Conservation (phyloP, 1,140 invertebrate genomes). For the Antheraea mylitta region DNA sequence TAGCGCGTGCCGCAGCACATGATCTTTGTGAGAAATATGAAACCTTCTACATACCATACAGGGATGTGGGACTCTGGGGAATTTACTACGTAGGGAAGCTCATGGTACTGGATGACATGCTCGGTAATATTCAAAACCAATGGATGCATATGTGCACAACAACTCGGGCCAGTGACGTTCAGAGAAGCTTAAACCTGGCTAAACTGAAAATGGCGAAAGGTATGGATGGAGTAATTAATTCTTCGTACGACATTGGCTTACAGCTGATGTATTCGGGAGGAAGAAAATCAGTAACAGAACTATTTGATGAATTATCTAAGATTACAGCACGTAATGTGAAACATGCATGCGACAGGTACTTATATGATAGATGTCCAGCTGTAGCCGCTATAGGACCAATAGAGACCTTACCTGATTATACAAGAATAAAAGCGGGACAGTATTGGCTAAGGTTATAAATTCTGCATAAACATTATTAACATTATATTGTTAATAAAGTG, state of each 20-base stretch:
- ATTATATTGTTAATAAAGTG: too few relatives aligned
- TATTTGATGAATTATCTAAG: constrained; percentile 83
- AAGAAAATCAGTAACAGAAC: constrained; percentile 82
- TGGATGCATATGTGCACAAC: constrained; percentile 66
- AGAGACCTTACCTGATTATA: constrained; percentile 85
- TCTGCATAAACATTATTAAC: too few relatives aligned
- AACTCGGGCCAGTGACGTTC: constrained; percentile 44
- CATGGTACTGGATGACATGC: constrained; percentile 53
- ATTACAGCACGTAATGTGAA: constrained; percentile 80
- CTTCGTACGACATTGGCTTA: constrained; percentile 90
- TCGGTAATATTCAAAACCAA: constrained; percentile 48
- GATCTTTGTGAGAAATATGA: constrained; percentile 61
- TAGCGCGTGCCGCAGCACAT: constrained; percentile 52
- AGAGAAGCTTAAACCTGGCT: constrained; percentile 52
- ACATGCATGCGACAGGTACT: constrained; percentile 81
- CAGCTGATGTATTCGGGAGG: constrained; percentile 87
- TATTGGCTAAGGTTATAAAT: constrained; percentile 79
- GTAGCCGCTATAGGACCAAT: constrained; percentile 85
- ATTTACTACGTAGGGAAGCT: constrained; percentile 60
- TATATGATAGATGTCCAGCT: constrained; percentile 87
- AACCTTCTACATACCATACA: constrained; percentile 68
- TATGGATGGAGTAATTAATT: constrained; percentile 86
- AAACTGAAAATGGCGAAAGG: constrained; percentile 80
- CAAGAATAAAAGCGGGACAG: constrained; percentile 81
- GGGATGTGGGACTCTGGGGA: constrained; percentile 71